A percentile compares a stretch with the other conserved stretches of the same genome.
Evolutionary conservation across 2,797 vertebrate species (phyloP).

Genomic region (Phalanger gymnotis): DNA sequence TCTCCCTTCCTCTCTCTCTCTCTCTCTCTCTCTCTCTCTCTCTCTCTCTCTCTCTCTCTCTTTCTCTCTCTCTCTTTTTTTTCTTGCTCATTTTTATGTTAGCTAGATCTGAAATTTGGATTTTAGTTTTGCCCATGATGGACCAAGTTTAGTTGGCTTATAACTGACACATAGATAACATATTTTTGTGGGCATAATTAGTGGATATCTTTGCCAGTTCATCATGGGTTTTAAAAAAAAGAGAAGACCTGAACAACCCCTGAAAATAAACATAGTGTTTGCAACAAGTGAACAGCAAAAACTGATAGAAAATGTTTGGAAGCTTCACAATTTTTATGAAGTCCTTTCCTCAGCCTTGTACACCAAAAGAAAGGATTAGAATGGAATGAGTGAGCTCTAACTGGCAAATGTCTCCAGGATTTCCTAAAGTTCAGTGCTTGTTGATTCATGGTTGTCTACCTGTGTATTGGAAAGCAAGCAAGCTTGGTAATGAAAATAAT

Average conservation of each 20-base stretch:
- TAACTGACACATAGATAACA: background rate
- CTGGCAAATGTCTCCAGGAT: background rate
- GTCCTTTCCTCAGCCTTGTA: background rate
- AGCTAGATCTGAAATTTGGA: background rate
- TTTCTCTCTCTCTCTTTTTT: background rate
- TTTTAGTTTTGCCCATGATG: background rate
- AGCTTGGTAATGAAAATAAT: background rate
- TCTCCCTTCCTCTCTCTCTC: no score
- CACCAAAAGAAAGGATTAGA: background rate
- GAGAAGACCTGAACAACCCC: background rate
- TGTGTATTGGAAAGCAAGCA: background rate
- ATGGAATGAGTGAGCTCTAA: background rate
- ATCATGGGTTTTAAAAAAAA: background rate
- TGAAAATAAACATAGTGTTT: background rate
- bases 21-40: no score
- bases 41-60: no score
- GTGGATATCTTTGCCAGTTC: constrained; percentile 3
- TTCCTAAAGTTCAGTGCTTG: background rate
- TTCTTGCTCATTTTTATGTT: background rate
- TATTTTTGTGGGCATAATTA: background rate
- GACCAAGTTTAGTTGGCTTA: background rate
- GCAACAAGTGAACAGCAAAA: background rate
- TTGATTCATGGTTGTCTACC: background rate
- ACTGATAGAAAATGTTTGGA: background rate
- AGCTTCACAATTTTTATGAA: background rate